Conservation (phyloP, 2,888 invertebrate genomes). For the Ornithoptera alexandrae region DNA sequence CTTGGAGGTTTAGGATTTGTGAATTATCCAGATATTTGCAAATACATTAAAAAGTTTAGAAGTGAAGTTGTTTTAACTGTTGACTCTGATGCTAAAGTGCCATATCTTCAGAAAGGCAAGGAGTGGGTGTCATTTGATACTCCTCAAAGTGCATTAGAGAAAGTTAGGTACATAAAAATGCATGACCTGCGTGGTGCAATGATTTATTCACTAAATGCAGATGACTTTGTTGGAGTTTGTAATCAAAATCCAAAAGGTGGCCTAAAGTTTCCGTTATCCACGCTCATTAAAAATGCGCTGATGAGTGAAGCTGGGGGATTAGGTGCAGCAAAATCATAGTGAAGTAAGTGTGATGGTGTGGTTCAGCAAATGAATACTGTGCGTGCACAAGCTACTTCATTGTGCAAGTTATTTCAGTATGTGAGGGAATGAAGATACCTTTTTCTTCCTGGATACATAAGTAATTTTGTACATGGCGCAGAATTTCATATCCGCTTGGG, state of each 20-base stretch:
- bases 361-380: constrained; percentile 15
- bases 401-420: constrained; percentile 1
- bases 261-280: constrained; percentile 44
- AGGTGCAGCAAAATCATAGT: constrained; percentile 3
- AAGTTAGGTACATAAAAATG: constrained; percentile 83
- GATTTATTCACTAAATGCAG: constrained; percentile 90
- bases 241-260: constrained; percentile 34
- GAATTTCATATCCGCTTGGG: constrained; percentile 58
- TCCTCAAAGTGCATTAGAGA: constrained; percentile 83
- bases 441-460: constrained; percentile 67
- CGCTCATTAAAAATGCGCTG: constrained; percentile 49
- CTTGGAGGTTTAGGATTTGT: constrained; percentile 86
- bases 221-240: constrained; percentile 85
- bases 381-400: constrained; percentile 2
- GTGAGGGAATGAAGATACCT: constrained; percentile 48
- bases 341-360: constrained; percentile 2
- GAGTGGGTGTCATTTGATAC: constrained; percentile 94
- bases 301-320: constrained; percentile 7
- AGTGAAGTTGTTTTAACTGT: constrained; percentile 74
- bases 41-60: constrained; percentile 78
- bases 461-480: constrained; percentile 75
- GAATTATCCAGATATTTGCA: constrained; percentile 84
- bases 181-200: constrained; percentile 88
- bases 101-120: constrained; percentile 83
- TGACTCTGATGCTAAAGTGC: constrained; percentile 86